Evolutionary conservation across 2,797 vertebrate species (phyloP).

Genomic region (Tympanoctomys barrerae): DNA sequence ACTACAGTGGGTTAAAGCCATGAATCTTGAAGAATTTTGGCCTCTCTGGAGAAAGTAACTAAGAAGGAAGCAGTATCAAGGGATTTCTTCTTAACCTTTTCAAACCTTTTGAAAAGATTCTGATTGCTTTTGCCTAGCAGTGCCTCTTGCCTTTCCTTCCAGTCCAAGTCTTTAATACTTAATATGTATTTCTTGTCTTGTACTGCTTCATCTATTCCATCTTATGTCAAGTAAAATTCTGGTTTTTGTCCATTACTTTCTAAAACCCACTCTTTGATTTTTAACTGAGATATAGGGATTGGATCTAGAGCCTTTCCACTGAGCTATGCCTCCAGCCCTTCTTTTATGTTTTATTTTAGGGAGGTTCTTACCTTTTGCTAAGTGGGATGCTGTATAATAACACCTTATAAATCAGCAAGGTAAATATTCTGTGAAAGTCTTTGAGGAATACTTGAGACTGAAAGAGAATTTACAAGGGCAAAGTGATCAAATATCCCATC

Average conservation of each 20-base stretch:
- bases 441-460: not conserved
- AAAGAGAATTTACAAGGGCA: not conserved
- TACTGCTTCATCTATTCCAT: not conserved
- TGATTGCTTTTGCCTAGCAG: not conserved
- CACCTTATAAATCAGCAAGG: not conserved
- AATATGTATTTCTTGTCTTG: not conserved
- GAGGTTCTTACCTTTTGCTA: not conserved
- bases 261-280: not conserved
- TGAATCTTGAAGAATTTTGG: not conserved
- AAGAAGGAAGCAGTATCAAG: not conserved
- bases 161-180: not conserved
- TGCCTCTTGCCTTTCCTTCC: not conserved
- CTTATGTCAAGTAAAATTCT: not conserved
- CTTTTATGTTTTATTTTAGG: not conserved
- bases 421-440: not conserved
- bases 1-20: not conserved
- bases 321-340: not conserved
- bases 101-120: not conserved
- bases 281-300: not conserved
- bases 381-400: not conserved
- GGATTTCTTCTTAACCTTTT: not conserved
- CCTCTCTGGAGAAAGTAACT: not conserved
- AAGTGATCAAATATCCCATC: not conserved
- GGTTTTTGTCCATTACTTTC: not conserved
- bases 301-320: not conserved